Evolutionary conservation across 2,888 invertebrate species (phyloP).

Genomic region (Drosophila prostipennis): DNA sequence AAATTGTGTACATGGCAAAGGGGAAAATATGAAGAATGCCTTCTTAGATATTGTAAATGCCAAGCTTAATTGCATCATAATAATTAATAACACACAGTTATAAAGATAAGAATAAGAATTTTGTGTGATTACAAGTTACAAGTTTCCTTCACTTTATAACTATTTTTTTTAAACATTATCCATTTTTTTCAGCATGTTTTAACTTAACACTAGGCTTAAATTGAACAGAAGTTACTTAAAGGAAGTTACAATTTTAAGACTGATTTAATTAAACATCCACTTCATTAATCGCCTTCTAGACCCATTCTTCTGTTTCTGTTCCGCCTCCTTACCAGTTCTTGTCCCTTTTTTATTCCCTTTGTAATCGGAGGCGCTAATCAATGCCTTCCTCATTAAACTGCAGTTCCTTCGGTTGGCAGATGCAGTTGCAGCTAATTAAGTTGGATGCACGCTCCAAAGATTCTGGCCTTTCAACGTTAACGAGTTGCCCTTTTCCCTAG

Average conservation of each 20-base stretch:
- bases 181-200: too few relatives aligned
- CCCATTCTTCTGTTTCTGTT: not conserved
- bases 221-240: too few relatives aligned
- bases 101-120: too few relatives aligned
- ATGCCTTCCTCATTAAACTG: constrained; percentile 60
- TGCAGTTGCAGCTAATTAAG: constrained; percentile 59
- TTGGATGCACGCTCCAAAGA: constrained; percentile 57
- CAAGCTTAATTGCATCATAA: not conserved
- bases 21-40: too few relatives aligned
- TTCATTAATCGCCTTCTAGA: not conserved
- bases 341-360: constrained; percentile 3
- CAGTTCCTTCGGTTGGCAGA: constrained; percentile 48
- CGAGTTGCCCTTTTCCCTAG: constrained; percentile 20
- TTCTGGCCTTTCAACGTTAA: constrained; percentile 12
- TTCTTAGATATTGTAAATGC: too few relatives aligned
- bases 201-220: too few relatives aligned
- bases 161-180: too few relatives aligned
- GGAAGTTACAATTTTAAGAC: too few relatives aligned
- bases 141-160: too few relatives aligned
- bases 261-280: not conserved
- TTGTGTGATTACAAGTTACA: too few relatives aligned
- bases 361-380: constrained; percentile 58
- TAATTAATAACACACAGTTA: too few relatives aligned
- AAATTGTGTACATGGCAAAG: too few relatives aligned
- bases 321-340: not conserved